These are phyloP conservation scores for Neodiprion lecontei DNA, from an alignment of 1,140 invertebrate species.

Conservation along the genomic window DNA sequence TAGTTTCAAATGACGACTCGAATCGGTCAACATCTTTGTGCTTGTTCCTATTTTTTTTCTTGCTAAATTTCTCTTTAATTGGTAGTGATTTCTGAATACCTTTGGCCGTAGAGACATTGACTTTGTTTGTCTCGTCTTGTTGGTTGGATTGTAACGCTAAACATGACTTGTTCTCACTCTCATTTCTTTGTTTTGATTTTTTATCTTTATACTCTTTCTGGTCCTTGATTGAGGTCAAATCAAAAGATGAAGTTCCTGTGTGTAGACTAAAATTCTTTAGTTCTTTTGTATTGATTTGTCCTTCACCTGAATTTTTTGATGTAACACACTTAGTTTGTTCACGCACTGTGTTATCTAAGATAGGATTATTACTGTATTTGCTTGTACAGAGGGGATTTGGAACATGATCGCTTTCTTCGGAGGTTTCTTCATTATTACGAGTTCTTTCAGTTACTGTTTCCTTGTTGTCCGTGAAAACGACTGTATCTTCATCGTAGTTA, in stretches of 20 bases:
- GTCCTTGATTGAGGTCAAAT: background rate
- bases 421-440: background rate
- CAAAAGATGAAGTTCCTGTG: background rate
- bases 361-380: background rate
- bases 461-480: constrained; percentile 52
- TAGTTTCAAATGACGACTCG: background rate
- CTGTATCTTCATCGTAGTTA: constrained; percentile 52
- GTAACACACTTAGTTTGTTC: background rate
- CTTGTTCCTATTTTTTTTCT: background rate
- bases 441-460: background rate
- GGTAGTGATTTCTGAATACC: background rate
- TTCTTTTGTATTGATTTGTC: background rate
- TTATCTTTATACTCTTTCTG: background rate
- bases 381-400: background rate
- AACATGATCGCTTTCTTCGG: background rate
- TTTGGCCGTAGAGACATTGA: background rate
- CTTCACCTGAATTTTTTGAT: background rate
- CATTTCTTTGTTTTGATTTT: background rate
- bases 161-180: background rate
- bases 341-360: background rate
- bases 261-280: background rate
- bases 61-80: background rate
- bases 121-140: no score
- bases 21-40: background rate
- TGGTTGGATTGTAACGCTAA: background rate